These are phyloP conservation scores for Zaprionus inermis DNA, from an alignment of 1,140 invertebrate species.

Conservation along the genomic window DNA sequence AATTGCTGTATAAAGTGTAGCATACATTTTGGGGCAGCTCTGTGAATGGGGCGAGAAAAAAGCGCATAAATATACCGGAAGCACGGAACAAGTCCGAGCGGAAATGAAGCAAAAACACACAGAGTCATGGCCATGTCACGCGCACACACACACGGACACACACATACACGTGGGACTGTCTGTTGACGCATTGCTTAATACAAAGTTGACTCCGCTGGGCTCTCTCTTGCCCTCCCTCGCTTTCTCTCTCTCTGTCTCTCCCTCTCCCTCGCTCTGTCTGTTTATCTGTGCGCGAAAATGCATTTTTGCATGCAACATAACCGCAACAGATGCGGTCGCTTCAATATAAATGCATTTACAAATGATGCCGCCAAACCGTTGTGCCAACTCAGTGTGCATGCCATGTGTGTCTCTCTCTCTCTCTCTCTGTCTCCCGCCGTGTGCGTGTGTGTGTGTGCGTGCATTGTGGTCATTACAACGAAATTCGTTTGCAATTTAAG, in stretches of 20 bases:
- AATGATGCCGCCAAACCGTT: constrained; percentile 57
- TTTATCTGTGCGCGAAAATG: constrained; percentile 82
- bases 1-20: constrained; percentile 50
- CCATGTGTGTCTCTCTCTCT: too few relatives aligned
- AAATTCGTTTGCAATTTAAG: constrained; percentile 69
- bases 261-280: constrained; percentile 54
- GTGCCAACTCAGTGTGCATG: constrained; percentile 4
- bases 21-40: constrained; percentile 1
- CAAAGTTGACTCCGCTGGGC: constrained; percentile 45
- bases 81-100: constrained; percentile 57
- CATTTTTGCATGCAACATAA: constrained; percentile 82
- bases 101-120: constrained; percentile 64
- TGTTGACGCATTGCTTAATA: constrained; percentile 54
- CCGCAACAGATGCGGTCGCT: constrained; percentile 82
- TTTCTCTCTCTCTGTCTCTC: constrained; percentile 18
- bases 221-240: constrained; percentile 45
- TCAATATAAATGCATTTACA: constrained; percentile 82
- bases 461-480: constrained; percentile 74
- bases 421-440: too few relatives aligned
- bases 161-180: constrained; percentile 10
- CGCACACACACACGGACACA: constrained; percentile 4
- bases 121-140: constrained; percentile 2
- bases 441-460: constrained; percentile 41
- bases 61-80: constrained; percentile 72
- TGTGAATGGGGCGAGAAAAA: too few relatives aligned